These are phyloP conservation scores for Saccostrea echinata DNA, from an alignment of 1,140 invertebrate species.

Conservation along the genomic window DNA sequence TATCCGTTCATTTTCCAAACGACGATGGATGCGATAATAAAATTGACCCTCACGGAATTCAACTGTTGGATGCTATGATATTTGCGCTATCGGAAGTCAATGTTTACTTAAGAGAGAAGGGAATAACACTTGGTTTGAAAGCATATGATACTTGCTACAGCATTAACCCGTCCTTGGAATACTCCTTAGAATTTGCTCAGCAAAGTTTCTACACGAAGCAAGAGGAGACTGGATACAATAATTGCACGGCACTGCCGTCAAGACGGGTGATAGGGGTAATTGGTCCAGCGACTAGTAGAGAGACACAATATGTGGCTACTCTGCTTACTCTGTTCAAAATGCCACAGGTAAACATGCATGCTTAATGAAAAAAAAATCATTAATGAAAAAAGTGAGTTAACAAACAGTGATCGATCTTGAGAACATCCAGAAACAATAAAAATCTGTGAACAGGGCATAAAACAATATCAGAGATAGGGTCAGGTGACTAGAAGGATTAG, in stretches of 20 bases:
- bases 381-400: too few relatives aligned
- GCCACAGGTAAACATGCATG: slow-evolving; percentile 82
- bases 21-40: slow-evolving; percentile 62
- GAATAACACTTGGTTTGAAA: slow-evolving; percentile 85
- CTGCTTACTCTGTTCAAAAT: slow-evolving; percentile 84
- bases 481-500: neutral
- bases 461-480: neutral
- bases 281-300: slow-evolving; percentile 79
- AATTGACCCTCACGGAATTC: slow-evolving; percentile 82
- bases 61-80: slow-evolving; percentile 89
- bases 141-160: slow-evolving; percentile 89
- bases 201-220: slow-evolving; percentile 12
- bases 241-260: neutral
- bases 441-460: too few relatives aligned
- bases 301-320: slow-evolving; percentile 85
- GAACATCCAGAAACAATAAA: too few relatives aligned
- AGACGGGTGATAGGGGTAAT: slow-evolving; percentile 52
- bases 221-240: neutral
- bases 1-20: slow-evolving; percentile 86
- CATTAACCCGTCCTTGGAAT: slow-evolving; percentile 89
- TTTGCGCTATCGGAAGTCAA: slow-evolving; percentile 87
- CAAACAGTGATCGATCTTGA: too few relatives aligned
- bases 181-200: slow-evolving; percentile 88
- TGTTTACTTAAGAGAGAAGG: slow-evolving; percentile 74
- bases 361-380: too few relatives aligned